phyloP scores from a whole-genome alignment of 2,797 vertebrate genomes.

The Chaunax sp. region DNA sequence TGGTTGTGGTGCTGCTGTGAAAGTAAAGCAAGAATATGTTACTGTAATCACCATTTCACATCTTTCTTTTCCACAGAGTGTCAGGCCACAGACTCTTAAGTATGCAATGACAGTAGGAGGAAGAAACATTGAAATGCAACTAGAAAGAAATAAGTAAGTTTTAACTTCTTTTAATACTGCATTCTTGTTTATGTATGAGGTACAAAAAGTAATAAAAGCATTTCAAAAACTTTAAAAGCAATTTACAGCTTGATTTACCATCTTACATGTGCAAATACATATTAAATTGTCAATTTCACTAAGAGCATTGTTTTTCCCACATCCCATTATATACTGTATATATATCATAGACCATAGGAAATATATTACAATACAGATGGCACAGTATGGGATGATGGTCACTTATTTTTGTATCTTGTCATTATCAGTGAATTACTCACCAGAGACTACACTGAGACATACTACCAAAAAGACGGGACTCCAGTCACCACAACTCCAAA shows the following conservation, averaged over 20 bases:
- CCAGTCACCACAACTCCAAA: conserved; percentile 71
- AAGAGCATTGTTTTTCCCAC: too few species aligned
- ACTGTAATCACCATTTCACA: not conserved
- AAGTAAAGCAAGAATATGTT: conserved; percentile 5
- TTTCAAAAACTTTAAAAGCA: too few species aligned
- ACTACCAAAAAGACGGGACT: conserved; percentile 76
- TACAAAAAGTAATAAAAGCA: not conserved
- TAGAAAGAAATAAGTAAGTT: conserved; percentile 80
- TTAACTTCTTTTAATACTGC: not conserved
- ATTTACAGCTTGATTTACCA: too few species aligned
- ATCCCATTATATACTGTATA: too few species aligned
- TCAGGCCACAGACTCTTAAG: conserved; percentile 68
- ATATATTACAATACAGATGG: not conserved
- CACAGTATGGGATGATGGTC: not conserved
- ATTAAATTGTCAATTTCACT: too few species aligned
- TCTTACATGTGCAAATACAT: too few species aligned
- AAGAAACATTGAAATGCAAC: conserved; percentile 77
- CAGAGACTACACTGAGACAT: conserved; percentile 80
- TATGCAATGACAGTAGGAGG: conserved; percentile 80
- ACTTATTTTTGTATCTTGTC: not conserved
- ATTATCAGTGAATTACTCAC: conserved; percentile 75
- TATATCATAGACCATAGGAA: not conserved
- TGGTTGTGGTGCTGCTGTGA: not conserved
- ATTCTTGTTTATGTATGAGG: fast-evolving
- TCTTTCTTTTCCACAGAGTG: conserved; percentile 33